Base-by-base conservation (phyloP, 2,888 invertebrate species). In the Trachelus troglodyta region DNA sequence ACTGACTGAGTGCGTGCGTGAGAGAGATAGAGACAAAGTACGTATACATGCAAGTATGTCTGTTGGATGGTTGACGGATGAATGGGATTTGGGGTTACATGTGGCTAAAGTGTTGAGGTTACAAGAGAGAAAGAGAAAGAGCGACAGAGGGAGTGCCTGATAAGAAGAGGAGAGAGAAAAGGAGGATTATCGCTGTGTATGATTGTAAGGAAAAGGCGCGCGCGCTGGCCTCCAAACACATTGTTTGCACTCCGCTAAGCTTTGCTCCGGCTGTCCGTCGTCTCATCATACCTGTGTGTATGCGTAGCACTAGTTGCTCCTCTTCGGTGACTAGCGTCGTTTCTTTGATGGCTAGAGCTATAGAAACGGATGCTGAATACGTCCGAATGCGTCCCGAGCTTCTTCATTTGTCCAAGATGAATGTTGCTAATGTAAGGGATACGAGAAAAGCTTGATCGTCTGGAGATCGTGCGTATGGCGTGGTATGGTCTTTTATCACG, bases 161-260 rank as follows among this genome's bases (percentile, higher is more conserved):
- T 82, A 77, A 34, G 33, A 75, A 40, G 71, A 74, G 35, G 83
- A 34, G 35, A 34, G 37, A 31, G 69, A 69, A 35, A 34, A 34
- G n/a, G 37, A 71, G 71, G 71, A 35, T 77, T 71, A 9, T 12
- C 34, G 31, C 33, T 31, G 71, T 76, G 77, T 68, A 79, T 56
- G 73, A 76, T 40, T 76, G 76, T 78, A 88, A 88, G 90, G 91
- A 23, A 56, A 23, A 56, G 56, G 56, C 56, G 56, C 56, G 56
- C 90, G 89, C 88, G 94, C 94, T 95, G 95, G 95, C 95, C 95
- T 95, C 95, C 95, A 95, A 95, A 94, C 96, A 95, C 96, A 96
- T 96, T 96, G 96, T 96, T 96, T 96, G 96, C 95, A 96, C 95
- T 95, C 95, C 92, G 93, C 91, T 91, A 89, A 91, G 91, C 89